Base-by-base conservation (phyloP, 2,797 vertebrate species). In the Crocidura indochinensis region DNA sequence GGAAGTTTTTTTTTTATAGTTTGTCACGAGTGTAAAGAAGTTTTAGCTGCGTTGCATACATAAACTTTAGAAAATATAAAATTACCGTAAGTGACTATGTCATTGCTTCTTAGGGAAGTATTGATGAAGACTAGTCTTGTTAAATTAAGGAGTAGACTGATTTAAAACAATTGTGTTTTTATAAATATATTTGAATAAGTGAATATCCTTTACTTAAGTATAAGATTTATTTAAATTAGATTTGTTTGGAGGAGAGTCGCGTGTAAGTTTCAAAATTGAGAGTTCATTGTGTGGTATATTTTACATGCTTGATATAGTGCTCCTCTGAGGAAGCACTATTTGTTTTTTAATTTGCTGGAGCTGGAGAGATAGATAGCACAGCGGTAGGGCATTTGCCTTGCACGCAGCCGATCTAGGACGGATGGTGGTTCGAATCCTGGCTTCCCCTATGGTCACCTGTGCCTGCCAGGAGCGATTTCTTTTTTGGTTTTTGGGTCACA, bases 91-190 rank as follows among this genome's bases (percentile, higher is more conserved):
- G 4, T 75, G 27, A n/a, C 79, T 90, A 75, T 90, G 26, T 84
- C 9, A 68, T 14, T 84, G 24, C 14, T 89, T 87, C 84, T 95
- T 11, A 38, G 73, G 27, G 27, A 91, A 91, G 26, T 92, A 46
- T 65, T 38, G 26, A 56, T 87, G 64, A 84, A 86, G 60, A 68
- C 24, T 76, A 71, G 51, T 62, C 89, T 26, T 74, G 7, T 84
- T 62, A 17, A 71, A 72, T 10, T 46, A 68, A 24, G 60, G 29
- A 85, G 31, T 56, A 78, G 8, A 72, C 79, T 7, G 73, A 15
- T 22, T 65, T 88, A 78, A 72, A 19, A 84, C 22, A 62, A n/a
- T 44, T 60, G 1, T 88, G 26, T 60, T 92, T 85, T 83, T 29
- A 73, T 64, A 38, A 91, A 67, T 91, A 11, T 29, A 60, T 19